Evolutionary conservation across 2,797 vertebrate species (phyloP).

Genomic region (Semaprochilodus insignis): DNA sequence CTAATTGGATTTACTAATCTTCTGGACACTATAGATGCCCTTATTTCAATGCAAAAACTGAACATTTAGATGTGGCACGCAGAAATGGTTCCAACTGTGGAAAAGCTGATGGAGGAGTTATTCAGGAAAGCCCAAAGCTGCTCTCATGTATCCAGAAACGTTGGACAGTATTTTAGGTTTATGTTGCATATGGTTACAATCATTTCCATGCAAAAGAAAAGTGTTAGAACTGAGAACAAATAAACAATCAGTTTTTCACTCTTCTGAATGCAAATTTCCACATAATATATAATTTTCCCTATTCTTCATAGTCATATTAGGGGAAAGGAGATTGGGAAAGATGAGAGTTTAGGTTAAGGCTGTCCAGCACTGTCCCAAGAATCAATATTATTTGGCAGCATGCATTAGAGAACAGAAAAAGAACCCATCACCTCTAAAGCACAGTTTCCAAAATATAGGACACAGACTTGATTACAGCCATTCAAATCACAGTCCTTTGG

Average conservation of each 20-base stretch:
- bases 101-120: neutral
- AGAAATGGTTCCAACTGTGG: neutral
- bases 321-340: neutral
- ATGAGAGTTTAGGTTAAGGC: neutral
- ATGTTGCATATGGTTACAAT: neutral
- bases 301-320: neutral
- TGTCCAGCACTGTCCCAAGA: neutral
- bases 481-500: too few relatives aligned
- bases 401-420: neutral
- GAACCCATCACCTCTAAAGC: neutral
- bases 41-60: neutral
- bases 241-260: too few relatives aligned
- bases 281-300: too few relatives aligned
- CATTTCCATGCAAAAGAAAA: neutral
- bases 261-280: too few relatives aligned
- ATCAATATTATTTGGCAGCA: neutral
- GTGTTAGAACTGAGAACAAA: neutral
- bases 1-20: neutral
- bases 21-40: neutral
- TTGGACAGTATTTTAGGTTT: neutral
- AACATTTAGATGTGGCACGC: neutral
- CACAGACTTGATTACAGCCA: too few relatives aligned
- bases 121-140: neutral
- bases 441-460: neutral
- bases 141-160: neutral